A percentile compares a stretch with the other conserved stretches of the same genome.
These are phyloP conservation scores for Halcyon malimbica DNA, from an alignment of 2,113 vertebrate species.

Conservation along the genomic window DNA sequence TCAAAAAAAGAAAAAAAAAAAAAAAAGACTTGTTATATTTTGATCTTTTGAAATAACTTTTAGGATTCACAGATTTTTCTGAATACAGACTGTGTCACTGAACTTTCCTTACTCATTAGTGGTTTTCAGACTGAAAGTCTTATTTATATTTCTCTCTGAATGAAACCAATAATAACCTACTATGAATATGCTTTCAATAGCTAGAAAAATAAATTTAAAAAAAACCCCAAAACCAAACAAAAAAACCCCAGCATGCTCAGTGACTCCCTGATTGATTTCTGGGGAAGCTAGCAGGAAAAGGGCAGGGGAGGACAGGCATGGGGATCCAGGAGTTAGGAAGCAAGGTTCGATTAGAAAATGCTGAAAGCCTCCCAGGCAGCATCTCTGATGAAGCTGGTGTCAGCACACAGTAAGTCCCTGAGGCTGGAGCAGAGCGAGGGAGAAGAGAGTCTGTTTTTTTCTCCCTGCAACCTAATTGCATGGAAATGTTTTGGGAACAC, in stretches of 20 bases:
- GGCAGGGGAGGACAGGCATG: accelerated
- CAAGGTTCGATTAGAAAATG: not conserved
- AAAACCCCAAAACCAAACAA: not conserved
- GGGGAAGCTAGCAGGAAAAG: not conserved
- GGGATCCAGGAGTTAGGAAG: not conserved
- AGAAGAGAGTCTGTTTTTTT: not conserved
- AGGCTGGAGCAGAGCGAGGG: not conserved
- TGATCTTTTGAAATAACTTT: not conserved
- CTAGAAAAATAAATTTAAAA: not conserved
- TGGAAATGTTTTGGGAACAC: conserved; percentile 47
- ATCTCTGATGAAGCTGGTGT: not conserved
- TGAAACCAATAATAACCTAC: not conserved
- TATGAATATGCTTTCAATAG: not conserved
- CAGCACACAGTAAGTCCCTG: not conserved
- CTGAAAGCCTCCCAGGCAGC: not conserved
- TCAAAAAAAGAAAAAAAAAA: not conserved
- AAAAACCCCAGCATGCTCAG: not conserved
- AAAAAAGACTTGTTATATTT: not conserved
- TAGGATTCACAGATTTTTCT: not conserved
- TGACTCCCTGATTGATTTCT: not conserved
- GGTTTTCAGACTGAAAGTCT: not conserved
- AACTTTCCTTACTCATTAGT: not conserved
- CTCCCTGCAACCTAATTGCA: conserved; percentile 20
- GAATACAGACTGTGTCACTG: not conserved
- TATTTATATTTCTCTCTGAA: not conserved